Percentiles rank a stretch among this genome's conserved stretches.
Conservation (phyloP, 35 echinoderm and acorn worm species). For the Apostichopus californicus region DNA sequence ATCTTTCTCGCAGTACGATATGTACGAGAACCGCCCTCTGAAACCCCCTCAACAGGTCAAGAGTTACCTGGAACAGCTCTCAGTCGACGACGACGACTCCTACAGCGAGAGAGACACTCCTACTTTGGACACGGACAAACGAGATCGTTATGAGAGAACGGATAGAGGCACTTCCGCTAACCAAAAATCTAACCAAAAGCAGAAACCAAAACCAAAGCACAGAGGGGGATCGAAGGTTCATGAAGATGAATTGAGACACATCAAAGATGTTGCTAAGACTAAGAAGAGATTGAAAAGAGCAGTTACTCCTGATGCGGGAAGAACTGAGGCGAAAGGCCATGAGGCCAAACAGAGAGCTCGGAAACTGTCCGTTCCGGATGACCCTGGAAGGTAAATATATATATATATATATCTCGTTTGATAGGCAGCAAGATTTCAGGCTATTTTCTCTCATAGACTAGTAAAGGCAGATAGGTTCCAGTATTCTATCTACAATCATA, state of each 20-base stretch:
- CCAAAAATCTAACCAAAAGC: background rate
- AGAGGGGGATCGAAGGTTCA: background rate
- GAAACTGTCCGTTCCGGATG: background rate
- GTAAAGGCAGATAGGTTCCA: too few relatives aligned
- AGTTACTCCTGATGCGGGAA: conserved; percentile 40
- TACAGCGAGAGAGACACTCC: too few relatives aligned
- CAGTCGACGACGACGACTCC: background rate
- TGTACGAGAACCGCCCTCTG: conserved; percentile 74
- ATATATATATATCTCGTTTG: background rate
- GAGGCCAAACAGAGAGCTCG: background rate
- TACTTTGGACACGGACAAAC: background rate
- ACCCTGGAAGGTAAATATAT: background rate
- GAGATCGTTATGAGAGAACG: background rate
- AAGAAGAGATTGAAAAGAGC: conserved; percentile 53
- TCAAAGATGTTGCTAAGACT: conserved; percentile 68
- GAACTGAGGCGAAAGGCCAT: conserved; percentile 12
- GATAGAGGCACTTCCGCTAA: background rate
- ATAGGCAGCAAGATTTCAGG: too few relatives aligned
- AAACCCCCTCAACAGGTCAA: conserved; percentile 57
- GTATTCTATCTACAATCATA: too few relatives aligned
- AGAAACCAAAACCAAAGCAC: background rate
- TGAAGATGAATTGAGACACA: conserved; percentile 63
- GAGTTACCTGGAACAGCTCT: conserved; percentile 7
- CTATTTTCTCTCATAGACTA: too few relatives aligned
- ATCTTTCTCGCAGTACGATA: conserved; percentile 69